Base-by-base conservation (phyloP, 1,140 invertebrate species). In the Heterodera schachtii region DNA sequence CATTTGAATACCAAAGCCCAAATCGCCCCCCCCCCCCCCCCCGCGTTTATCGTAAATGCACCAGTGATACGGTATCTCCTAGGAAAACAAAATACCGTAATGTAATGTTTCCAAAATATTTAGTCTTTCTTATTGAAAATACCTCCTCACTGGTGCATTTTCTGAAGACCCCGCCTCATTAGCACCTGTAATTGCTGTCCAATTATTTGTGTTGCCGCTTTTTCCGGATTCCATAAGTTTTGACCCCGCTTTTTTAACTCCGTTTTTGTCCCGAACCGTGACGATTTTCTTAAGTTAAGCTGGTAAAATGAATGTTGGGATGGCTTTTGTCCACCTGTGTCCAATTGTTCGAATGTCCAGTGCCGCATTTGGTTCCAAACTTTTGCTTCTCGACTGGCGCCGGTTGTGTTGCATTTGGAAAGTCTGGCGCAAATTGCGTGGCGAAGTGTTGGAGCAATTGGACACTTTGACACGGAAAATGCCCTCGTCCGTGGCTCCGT, bases 181-280 rank as follows among this genome's bases (percentile, higher is more conserved):
- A n/a, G 71, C 67, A 70, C 79, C 64, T 81, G 81, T 31, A 82
- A 52, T 67, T 82, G 81, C 49, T 71, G 66, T 43, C 75, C 67
- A 60, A 82, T 73, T 67, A 82, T 49, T 21, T 66, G 76, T n/a
- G 84, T 31, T 16, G 83, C 52, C 7, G 77, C 47, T 16, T 84
- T 82, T 21, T 84, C 82, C 43, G 84, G 83, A 81, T 84, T 78
- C 84, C 84, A 86, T 13, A 86, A 46, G n/a, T 76, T 46, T 19
- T 57, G 46, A 13, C n/a, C 19, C 41, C 7, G 49, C 31, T 86
- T 83, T 74, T 86, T 86, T 21, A 52, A 41, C 13, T 70, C 71
- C 70, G 9, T 49, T 47, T 16, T 81, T 64, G 41, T n/a, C 31
- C 52, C 43, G 69, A 81, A 85, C 21, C 84, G 83, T 31, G 84